These are phyloP conservation scores for Reinhardtius hippoglossoides DNA, from an alignment of 2,113 vertebrate genomes.

Conservation along the genomic window DNA sequence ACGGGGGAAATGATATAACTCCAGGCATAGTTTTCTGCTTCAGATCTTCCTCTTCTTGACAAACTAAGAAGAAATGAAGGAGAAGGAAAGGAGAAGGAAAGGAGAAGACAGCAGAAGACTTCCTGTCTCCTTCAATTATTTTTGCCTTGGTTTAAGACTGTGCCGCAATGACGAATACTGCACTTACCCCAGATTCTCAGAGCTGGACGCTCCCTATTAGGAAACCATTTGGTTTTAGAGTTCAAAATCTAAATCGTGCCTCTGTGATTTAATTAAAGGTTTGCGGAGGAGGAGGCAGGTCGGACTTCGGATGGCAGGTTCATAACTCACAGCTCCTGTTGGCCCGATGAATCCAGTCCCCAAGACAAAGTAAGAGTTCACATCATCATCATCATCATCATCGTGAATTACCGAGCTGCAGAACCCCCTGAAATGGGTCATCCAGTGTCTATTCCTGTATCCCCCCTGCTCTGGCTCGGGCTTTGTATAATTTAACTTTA, in stretches of 20 bases:
- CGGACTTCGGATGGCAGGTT: conserved; percentile 51
- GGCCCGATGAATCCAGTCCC: conserved; percentile 12
- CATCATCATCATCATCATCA: not conserved
- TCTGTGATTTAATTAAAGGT: conserved; percentile 57
- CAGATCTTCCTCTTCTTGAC: conserved; percentile 22
- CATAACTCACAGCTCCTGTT: conserved; percentile 57
- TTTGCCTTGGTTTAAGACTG: conserved; percentile 12
- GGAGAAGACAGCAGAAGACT: not conserved
- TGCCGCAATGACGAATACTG: conserved; percentile 24
- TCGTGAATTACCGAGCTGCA: not conserved
- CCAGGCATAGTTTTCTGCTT: not conserved
- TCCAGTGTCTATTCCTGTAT: not conserved
- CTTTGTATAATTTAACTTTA: conserved; percentile 12
- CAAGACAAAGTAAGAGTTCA: conserved; percentile 26
- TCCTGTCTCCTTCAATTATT: conserved; percentile 9
- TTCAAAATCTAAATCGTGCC: conserved; percentile 40
- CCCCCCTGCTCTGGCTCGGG: not conserved
- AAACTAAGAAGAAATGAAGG: not conserved
- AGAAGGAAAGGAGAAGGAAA: not conserved
- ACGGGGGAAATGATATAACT: conserved; percentile 1
- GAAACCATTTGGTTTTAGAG: conserved; percentile 28
- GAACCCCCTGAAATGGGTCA: conserved; percentile 29
- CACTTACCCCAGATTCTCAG: conserved; percentile 22
- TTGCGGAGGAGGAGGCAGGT: conserved; percentile 41
- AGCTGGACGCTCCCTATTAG: conserved; percentile 17